phyloP scores from a whole-genome alignment of 92 coral and sea anemone genomes.

The Parazoanthus darwini region DNA sequence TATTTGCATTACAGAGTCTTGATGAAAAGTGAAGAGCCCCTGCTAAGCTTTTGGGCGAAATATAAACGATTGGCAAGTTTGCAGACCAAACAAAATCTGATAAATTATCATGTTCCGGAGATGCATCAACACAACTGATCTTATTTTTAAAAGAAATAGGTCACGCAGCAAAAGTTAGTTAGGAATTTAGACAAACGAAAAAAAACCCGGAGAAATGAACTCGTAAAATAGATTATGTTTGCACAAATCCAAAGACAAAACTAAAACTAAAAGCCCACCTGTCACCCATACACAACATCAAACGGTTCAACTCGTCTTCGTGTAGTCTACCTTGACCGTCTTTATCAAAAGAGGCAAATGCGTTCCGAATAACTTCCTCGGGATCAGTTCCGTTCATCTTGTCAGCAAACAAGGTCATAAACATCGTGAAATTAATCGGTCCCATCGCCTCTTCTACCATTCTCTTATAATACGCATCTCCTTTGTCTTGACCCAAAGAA shows the following conservation, averaged over 20 bases:
- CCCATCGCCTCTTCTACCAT: constrained; percentile 90
- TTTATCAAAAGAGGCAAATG: constrained; percentile 80
- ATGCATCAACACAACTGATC: background rate
- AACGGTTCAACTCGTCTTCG: constrained; percentile 66
- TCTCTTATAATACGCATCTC: constrained; percentile 63
- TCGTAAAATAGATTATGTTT: background rate
- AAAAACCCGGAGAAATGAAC: background rate
- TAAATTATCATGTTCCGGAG: background rate
- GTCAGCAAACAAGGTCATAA: constrained; percentile 88
- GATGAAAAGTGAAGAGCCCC: background rate
- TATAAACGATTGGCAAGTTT: too few relatives aligned
- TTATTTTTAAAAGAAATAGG: too few relatives aligned
- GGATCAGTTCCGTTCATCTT: constrained; percentile 95
- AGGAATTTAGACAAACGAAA: too few relatives aligned
- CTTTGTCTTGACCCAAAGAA: constrained; percentile 79
- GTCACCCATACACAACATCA: constrained; percentile 79
- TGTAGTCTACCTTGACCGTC: constrained; percentile 73
- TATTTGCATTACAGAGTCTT: background rate
- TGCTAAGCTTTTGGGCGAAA: background rate
- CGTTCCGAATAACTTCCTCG: constrained; percentile 87
- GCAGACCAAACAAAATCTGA: background rate
- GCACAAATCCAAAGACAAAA: background rate
- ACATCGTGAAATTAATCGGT: constrained; percentile 93
- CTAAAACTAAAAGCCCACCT: constrained; percentile 48
- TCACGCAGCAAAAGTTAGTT: background rate